Conservation (phyloP, 2,888 invertebrate species). For the Pristionchus exspectatus region DNA sequence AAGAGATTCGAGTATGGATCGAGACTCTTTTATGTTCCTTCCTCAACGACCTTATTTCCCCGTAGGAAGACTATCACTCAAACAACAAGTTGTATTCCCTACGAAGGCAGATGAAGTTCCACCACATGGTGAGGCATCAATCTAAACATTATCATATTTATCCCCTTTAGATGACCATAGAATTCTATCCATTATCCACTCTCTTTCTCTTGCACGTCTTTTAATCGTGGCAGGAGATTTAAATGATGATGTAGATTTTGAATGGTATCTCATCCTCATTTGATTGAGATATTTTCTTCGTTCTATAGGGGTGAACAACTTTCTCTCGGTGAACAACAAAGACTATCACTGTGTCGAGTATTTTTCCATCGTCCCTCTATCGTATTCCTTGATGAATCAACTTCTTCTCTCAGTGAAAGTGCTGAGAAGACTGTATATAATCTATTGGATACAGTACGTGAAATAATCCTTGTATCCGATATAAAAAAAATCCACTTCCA, state of each 20-base stretch:
- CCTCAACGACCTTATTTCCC: constrained; percentile 83
- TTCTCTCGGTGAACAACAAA: constrained; percentile 94
- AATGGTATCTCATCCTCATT: constrained; percentile 80
- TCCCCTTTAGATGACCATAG: neutral
- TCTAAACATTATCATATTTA: neutral
- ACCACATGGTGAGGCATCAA: neutral
- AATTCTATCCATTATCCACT: constrained; percentile 49
- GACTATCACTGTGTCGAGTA: constrained; percentile 93
- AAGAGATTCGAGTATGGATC: neutral
- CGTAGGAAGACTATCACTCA: constrained; percentile 80
- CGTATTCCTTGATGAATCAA: constrained; percentile 93
- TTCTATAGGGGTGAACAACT: constrained; percentile 43
- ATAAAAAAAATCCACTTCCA: constrained; percentile 45
- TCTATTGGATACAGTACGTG: constrained; percentile 10
- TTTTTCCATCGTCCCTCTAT: constrained; percentile 87
- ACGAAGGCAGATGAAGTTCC: neutral
- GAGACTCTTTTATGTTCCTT: constrained; percentile 80
- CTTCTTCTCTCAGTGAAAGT: constrained; percentile 79
- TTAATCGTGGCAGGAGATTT: constrained; percentile 79
- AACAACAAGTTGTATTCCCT: constrained; percentile 80
- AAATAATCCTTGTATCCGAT: neutral
- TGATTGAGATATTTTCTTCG: neutral
- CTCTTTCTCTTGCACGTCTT: constrained; percentile 76
- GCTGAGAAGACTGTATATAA: constrained; percentile 14
- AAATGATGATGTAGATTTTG: constrained; percentile 80